Base-by-base conservation (phyloP, 2,113 vertebrate species). In the Pollachius pollachius region DNA sequence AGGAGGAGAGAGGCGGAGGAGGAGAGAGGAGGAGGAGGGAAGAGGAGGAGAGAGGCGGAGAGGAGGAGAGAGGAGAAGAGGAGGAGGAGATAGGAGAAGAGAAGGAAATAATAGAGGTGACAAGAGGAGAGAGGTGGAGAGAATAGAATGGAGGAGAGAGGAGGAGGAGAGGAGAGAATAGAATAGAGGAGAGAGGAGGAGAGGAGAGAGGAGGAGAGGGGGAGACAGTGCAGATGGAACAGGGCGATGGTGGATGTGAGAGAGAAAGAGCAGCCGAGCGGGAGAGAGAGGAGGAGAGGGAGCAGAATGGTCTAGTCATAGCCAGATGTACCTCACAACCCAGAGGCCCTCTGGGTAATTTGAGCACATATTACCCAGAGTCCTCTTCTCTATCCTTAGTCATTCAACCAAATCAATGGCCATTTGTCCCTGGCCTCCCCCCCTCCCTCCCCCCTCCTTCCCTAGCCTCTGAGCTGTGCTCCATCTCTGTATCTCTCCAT, bases 271-370 rank as follows among this genome's bases (percentile, higher is more conserved):
- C 12, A 54, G 52, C 16, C 12, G 8, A 11, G 52, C 4, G 8
- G 16, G 11, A 54, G 52, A 30, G 9, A 13, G 15, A 58, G 37
- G 52, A 37, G 25, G 7, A 5, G 17, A 52, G 4, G 15, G 58
- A 17, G 6, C n/a, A n/a, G 23, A 15, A 15, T 25, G 65, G 48
- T 56, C 21, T 16, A 25, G n/a, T 3, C 7, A 16, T 41, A 21
- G 6, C 60, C 19, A 17, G 72, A 67, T 59, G 61, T 15, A 57
- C 48, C 64, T 21, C 19, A 25, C 65, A 71, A 34, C 72, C 72
- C 67, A 64, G 41, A 19, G 56, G 81, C 67, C 65, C 30, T 77
- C 78, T 85, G 84, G 76, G 79, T 83, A 81, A 79, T 75, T 30
- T 68, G 66, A 70, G 77, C 67, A 75, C 70, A 74, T 59, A 65